phyloP scores from a whole-genome alignment of 2,113 vertebrate species.

The Sinocyclocheilus maitianheensis region DNA sequence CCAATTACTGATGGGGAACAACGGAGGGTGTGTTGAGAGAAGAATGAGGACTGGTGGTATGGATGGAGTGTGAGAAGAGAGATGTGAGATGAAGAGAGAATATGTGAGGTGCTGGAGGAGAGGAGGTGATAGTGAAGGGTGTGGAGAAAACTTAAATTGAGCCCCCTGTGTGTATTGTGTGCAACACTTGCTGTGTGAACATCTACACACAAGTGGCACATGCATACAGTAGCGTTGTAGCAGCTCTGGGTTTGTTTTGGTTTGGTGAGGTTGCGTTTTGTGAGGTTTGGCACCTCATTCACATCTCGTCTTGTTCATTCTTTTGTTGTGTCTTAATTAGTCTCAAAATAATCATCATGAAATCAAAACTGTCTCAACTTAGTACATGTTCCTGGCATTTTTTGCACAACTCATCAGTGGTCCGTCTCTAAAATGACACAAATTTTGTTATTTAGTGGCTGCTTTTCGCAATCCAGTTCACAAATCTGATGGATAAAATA shows the following conservation, averaged over 20 bases:
- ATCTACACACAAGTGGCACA: conserved; percentile 39
- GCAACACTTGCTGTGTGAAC: conserved; percentile 43
- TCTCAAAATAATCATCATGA: not conserved
- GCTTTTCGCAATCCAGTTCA: not conserved
- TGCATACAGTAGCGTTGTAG: conserved; percentile 15
- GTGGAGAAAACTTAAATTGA: conserved; percentile 66
- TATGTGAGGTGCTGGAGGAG: conserved; percentile 68
- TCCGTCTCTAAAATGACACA: not conserved
- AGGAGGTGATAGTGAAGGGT: conserved; percentile 67
- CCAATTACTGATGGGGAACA: conserved; percentile 75
- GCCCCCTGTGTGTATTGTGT: conserved; percentile 64
- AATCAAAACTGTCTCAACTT: not conserved
- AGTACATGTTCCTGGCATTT: not conserved
- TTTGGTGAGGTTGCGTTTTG: not conserved
- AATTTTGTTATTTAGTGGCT: not conserved
- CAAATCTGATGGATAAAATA: not conserved
- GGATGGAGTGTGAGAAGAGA: conserved; percentile 24
- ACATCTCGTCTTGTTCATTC: not conserved
- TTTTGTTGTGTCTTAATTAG: not conserved
- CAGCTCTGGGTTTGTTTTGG: conserved; percentile 20
- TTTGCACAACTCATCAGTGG: not conserved
- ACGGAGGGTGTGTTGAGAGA: conserved; percentile 58
- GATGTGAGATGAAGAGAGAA: conserved; percentile 66
- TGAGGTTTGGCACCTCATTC: not conserved
- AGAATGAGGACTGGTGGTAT: conserved; percentile 33